Evolutionary conservation across 2,888 invertebrate genomes (phyloP), one percentile per base, ranked within the genome.

Genomic region (Brachyptera risi): DNA sequence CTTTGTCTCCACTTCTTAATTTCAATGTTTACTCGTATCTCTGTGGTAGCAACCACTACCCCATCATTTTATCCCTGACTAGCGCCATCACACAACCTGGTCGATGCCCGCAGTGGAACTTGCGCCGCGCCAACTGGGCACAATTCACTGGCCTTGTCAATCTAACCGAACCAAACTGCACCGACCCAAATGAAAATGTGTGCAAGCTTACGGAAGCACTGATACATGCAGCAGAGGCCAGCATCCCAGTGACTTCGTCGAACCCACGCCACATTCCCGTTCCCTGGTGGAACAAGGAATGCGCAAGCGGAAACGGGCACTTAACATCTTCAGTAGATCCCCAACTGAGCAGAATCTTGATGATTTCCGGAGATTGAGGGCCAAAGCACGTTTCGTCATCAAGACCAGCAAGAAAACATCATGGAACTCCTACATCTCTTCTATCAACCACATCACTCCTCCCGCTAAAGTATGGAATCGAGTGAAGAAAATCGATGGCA

Each of bases 401-500:
- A 38, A 38, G 24, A 3, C 3, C 19, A n/a, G 24, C 3, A n/a
- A 38, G 15, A 38, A 24, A 3, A 13, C 13, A 24, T 56, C 56
- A 1, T 56, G 56, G 56, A 17, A 56, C 11, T 21, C 17, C 23
- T 54, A 42, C 17, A 42, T 60, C 17, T 42, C 26, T 21, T 15
- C 31, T 23, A 59, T 50, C 31, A 38, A 23, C 26, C 13, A 2
- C 19, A 15, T n/a, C 37, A 50, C 27, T 19, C 35, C 59, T 31
- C 13, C 17, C 15, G 13, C 2, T 19, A 47, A 50, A 15, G 37
- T 57, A 19, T 57, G 57, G 54, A 21, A 42, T 37, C 4, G 38
- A n/a, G 40, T 57, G 7, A 57, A 57, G 9, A 57, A 57, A 19
- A 57, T 57, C 19, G 26, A 40, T 15, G 57, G 57, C n/a, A 40